Conservation (phyloP, 2,797 vertebrate genomes). For the Botia almorhae region DNA sequence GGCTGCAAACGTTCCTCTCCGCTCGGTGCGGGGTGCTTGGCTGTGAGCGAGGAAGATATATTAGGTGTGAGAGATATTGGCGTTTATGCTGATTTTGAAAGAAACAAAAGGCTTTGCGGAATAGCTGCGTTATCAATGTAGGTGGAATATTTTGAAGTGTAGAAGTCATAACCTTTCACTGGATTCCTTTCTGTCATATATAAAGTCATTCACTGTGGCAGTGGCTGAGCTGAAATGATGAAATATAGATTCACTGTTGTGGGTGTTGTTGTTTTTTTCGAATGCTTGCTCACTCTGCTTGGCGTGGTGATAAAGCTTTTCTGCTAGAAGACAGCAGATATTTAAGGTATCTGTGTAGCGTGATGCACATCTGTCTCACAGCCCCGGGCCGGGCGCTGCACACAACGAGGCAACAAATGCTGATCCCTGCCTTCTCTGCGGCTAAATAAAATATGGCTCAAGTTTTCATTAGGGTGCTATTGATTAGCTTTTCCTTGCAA, state of each 20-base stretch:
- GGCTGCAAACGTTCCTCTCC: slow-evolving; percentile 17
- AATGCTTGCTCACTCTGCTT: slow-evolving; percentile 65
- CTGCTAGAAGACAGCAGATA: slow-evolving; percentile 77
- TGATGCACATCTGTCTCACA: slow-evolving; percentile 83
- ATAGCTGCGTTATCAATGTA: slow-evolving; percentile 43
- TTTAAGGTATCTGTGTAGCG: slow-evolving; percentile 80
- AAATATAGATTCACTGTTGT: slow-evolving; percentile 58
- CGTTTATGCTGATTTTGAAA: slow-evolving; percentile 51
- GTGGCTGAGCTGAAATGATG: slow-evolving; percentile 56
- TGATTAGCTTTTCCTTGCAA: slow-evolving; percentile 99
- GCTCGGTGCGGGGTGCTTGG: slow-evolving; percentile 1
- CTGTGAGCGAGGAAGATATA: slow-evolving; percentile 26
- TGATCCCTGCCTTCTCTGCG: slow-evolving; percentile 92
- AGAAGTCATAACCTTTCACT: slow-evolving; percentile 60
- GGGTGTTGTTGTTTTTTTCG: slow-evolving; percentile 59
- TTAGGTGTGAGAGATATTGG: slow-evolving; percentile 42
- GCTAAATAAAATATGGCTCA: slow-evolving; percentile 99
- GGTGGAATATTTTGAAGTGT: slow-evolving; percentile 59
- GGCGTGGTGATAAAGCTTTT: slow-evolving; percentile 75
- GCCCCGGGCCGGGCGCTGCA: slow-evolving; percentile 79
- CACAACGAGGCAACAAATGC: slow-evolving; percentile 89
- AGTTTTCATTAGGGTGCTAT: slow-evolving; percentile 99
- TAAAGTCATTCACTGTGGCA: slow-evolving; percentile 53
- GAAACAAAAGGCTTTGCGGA: slow-evolving; percentile 53
- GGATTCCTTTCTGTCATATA: slow-evolving; percentile 41